phyloP scores from a whole-genome alignment of 2,888 invertebrate species.

The Archaeoteleia sp. region DNA sequence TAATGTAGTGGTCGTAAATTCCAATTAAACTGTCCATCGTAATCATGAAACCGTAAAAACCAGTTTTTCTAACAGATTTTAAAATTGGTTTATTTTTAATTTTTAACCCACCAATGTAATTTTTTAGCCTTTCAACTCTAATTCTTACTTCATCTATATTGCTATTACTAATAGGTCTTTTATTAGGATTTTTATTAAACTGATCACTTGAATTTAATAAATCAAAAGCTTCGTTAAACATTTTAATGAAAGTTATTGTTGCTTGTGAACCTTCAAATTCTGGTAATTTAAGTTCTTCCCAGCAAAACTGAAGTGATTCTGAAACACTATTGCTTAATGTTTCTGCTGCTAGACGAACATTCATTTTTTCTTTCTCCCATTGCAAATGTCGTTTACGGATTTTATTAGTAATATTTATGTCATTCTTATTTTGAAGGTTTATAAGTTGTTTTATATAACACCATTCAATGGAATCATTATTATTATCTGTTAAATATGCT shows the following conservation, averaged over 20 bases:
- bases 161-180: conserved; percentile 12
- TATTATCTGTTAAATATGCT: conserved; percentile 17
- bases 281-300: conserved; percentile 11
- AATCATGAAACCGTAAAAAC: conserved; percentile 34
- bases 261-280: conserved; percentile 10
- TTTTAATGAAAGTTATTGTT: conserved; percentile 46
- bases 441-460: conserved; percentile 47
- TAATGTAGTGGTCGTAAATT: conserved; percentile 12
- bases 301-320: conserved; percentile 40
- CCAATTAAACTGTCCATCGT: conserved; percentile 17
- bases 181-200: conserved; percentile 21
- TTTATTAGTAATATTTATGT: conserved; percentile 51
- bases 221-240: conserved; percentile 58
- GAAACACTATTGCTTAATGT: conserved; percentile 53
- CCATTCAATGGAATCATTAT: conserved; percentile 43
- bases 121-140: conserved; percentile 9
- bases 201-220: conserved; percentile 52
- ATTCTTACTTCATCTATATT: conserved; percentile 20
- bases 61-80: conserved; percentile 21
- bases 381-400: conserved; percentile 42
- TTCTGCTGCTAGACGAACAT: conserved; percentile 53
- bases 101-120: conserved; percentile 17
- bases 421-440: conserved; percentile 51
- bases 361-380: conserved; percentile 54
- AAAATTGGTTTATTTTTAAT: conserved; percentile 7